Conservation (phyloP, 2,888 invertebrate species). For the Parapristionchus giblindavisi region DNA sequence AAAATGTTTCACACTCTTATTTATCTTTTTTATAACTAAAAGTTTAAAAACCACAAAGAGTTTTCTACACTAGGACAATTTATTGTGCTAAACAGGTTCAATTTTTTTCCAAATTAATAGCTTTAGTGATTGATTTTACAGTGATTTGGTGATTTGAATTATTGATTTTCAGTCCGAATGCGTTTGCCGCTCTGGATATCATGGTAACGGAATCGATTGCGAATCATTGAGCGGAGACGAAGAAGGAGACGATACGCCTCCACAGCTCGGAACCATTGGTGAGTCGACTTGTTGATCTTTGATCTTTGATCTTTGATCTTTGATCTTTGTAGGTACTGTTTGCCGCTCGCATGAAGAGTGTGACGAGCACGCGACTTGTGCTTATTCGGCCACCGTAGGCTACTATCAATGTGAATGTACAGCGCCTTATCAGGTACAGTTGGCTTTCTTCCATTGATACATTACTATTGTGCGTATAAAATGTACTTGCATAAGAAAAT, state of each 20-base stretch:
- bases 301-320: background rate
- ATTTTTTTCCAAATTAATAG: background rate
- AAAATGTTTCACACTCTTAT: too few relatives aligned
- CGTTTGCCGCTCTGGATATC: slow-evolving; percentile 78
- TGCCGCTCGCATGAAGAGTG: slow-evolving; percentile 66
- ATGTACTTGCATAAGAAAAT: too few relatives aligned
- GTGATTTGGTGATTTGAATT: background rate
- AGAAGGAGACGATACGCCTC: slow-evolving; percentile 31
- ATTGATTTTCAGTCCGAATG: slow-evolving; percentile 73
- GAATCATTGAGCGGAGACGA: slow-evolving; percentile 52
- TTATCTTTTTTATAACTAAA: background rate
- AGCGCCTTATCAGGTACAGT: slow-evolving; percentile 75
- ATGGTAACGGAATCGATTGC: slow-evolving; percentile 77
- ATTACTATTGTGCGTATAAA: too few relatives aligned
- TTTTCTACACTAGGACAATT: too few relatives aligned
- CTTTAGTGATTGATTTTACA: background rate
- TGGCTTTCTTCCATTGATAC: background rate
- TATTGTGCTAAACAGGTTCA: too few relatives aligned
- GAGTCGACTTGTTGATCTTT: background rate
- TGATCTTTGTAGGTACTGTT: slow-evolving; percentile 55
- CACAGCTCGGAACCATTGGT: slow-evolving; percentile 38
- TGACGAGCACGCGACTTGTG: slow-evolving; percentile 63
- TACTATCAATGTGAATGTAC: slow-evolving; percentile 76
- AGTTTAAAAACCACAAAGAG: too few relatives aligned
- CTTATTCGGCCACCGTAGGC: slow-evolving; percentile 56